Base-by-base conservation (phyloP, 2,113 vertebrate genomes). In the Felis catus region DNA sequence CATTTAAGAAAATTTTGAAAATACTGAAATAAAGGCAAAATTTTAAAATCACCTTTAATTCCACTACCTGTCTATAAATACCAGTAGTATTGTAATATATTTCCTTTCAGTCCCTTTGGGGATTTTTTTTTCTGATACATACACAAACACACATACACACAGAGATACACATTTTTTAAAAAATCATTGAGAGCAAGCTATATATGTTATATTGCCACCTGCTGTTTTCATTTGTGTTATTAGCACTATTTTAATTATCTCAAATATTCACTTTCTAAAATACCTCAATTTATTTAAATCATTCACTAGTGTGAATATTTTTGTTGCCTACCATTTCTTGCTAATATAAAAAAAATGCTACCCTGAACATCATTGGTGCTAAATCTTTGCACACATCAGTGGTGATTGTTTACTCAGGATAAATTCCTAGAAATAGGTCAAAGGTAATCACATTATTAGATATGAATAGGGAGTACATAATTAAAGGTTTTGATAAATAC, bases 241-340 rank as follows among this genome's bases (percentile, higher is more conserved):
- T 93, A 74, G 19, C 15, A 93, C 74, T 95, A 39, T 41, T 96
- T 92, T 92, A 86, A 92, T 68, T 81, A 61, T 85, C 58, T 90
- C n/a, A 89, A 80, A 85, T 79, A 66, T 74, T 79, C 33, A 48
- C 92, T 93, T 18, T 82, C 29, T 96, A 39, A 76, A 70, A 18
- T 93, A 39, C 18, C 74, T 86, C 31, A 90, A 79, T 65, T 31
- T 58, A 93, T 93, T 95, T 86, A 86, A 81, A 81, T 93, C 14
- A 90, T 81, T 70, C 29, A 82, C n/a, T 73, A 90, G 31, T 68
- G 55, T 74, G 4, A 29, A 81, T 95, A 58, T 66, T 65, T 93
- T 58, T 89, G 7, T 85, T 61, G 33, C 9, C 65, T 81, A 36
- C 23, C 89, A 2, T 80, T 61, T 85, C 33, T 74, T 65, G 29